Percentiles rank a stretch among this genome's conserved stretches.
Conservation (phyloP, 2,797 vertebrate species). For the Malacoraja senta region DNA sequence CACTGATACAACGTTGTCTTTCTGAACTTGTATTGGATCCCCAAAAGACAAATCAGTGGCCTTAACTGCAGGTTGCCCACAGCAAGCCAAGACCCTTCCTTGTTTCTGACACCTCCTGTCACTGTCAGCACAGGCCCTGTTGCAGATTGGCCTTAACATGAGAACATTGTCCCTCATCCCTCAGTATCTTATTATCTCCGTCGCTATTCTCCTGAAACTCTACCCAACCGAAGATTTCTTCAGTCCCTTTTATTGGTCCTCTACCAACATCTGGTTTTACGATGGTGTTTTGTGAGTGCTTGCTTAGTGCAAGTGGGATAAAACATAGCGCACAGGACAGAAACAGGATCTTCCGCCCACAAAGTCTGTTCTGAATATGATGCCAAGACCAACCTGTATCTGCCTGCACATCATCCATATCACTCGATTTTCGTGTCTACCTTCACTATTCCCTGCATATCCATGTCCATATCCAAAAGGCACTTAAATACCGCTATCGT, state of each 20-base stretch:
- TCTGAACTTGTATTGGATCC: background rate
- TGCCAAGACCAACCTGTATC: too few relatives aligned
- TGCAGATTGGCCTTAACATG: background rate
- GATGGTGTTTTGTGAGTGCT: too few relatives aligned
- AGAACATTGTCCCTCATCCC: background rate
- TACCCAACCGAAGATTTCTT: background rate
- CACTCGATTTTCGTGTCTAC: too few relatives aligned
- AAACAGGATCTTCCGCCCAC: too few relatives aligned
- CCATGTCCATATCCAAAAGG: too few relatives aligned
- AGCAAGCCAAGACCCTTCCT: background rate
- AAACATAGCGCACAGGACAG: too few relatives aligned
- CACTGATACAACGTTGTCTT: background rate
- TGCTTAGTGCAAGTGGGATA: too few relatives aligned
- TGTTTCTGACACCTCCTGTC: background rate
- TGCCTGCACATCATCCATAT: too few relatives aligned
- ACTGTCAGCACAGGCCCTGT: background rate
- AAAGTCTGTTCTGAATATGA: too few relatives aligned
- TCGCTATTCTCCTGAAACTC: background rate
- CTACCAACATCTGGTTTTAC: background rate
- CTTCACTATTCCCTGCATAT: too few relatives aligned
- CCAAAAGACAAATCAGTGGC: background rate
- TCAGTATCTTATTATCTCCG: too few relatives aligned
- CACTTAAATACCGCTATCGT: too few relatives aligned
- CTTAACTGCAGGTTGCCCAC: background rate
- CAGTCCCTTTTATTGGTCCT: background rate